phyloP scores from a whole-genome alignment of 2,797 vertebrate species.

The Chelonia mydas region DNA sequence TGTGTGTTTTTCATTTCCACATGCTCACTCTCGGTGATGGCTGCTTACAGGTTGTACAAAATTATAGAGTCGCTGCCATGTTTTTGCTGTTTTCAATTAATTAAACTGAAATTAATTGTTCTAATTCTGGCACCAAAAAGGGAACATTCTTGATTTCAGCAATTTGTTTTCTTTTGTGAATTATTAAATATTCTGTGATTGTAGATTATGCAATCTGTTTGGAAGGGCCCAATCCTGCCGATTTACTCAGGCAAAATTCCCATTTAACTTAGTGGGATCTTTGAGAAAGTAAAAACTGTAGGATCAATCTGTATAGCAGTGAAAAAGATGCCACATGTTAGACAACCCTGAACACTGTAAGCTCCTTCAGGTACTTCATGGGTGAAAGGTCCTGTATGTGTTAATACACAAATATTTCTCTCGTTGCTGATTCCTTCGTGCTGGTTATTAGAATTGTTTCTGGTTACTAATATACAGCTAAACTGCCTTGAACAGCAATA shows the following conservation, averaged over 20 bases:
- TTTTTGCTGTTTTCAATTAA: conserved; percentile 64
- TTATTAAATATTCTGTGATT: conserved; percentile 41
- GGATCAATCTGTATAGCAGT: neutral
- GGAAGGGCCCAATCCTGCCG: conserved; percentile 5
- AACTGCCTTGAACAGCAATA: neutral
- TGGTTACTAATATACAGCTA: neutral
- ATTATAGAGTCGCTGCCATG: conserved; percentile 12
- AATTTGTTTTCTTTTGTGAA: conserved; percentile 69
- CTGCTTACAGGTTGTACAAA: conserved; percentile 43
- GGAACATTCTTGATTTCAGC: conserved; percentile 70
- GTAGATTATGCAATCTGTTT: conserved; percentile 42
- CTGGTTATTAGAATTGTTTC: neutral
- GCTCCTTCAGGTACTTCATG: neutral
- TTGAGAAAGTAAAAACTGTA: neutral
- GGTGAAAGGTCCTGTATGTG: neutral
- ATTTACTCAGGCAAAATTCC: conserved; percentile 19
- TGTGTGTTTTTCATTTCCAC: conserved; percentile 21
- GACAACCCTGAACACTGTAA: neutral
- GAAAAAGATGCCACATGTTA: accelerated
- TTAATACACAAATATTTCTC: accelerated
- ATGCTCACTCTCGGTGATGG: conserved; percentile 4
- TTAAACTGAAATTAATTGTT: conserved; percentile 70
- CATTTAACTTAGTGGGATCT: neutral
- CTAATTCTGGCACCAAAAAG: conserved; percentile 68
- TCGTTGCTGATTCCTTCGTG: neutral